These are phyloP conservation scores for Mustela nigripes DNA, from an alignment of 2,113 vertebrate species.

Conservation along the genomic window DNA sequence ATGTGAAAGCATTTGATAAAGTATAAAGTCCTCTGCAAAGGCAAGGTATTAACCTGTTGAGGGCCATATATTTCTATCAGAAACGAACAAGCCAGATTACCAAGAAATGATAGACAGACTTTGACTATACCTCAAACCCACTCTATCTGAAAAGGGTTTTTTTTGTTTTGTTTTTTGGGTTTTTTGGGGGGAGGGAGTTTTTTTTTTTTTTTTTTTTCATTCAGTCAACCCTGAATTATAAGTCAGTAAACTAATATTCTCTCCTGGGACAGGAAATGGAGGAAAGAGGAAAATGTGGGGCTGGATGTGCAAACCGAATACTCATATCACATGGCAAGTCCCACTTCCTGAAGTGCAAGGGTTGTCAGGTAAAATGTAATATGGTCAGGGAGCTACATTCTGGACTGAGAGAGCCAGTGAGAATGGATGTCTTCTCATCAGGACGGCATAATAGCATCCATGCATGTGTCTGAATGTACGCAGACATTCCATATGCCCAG, in stretches of 20 bases:
- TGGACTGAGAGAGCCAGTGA: not conserved
- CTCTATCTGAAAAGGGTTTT: not conserved
- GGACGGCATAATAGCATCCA: slow-evolving; percentile 26
- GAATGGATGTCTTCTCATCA: slow-evolving; percentile 47
- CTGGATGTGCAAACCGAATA: not conserved
- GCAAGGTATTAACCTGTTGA: not conserved
- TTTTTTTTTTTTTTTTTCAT: not conserved
- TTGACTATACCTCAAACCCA: not conserved
- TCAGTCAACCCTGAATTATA: slow-evolving; percentile 48
- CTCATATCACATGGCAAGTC: not conserved
- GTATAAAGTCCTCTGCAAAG: not conserved
- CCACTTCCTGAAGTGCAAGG: slow-evolving; percentile 54
- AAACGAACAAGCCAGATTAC: not conserved
- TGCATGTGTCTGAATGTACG: not conserved
- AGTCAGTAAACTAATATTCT: slow-evolving; percentile 39
- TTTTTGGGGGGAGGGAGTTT: not conserved
- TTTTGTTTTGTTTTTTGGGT: not conserved
- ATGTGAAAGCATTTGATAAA: not conserved
- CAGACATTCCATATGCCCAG: not conserved
- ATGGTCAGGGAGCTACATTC: slow-evolving; percentile 49
- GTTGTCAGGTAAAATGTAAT: slow-evolving; percentile 39
- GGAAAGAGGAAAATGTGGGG: not conserved
- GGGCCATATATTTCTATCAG: not conserved
- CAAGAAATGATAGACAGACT: not conserved
- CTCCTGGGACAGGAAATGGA: slow-evolving; percentile 40